Conservation (phyloP, 2,888 invertebrate genomes). For the Cynaeus angustus region DNA sequence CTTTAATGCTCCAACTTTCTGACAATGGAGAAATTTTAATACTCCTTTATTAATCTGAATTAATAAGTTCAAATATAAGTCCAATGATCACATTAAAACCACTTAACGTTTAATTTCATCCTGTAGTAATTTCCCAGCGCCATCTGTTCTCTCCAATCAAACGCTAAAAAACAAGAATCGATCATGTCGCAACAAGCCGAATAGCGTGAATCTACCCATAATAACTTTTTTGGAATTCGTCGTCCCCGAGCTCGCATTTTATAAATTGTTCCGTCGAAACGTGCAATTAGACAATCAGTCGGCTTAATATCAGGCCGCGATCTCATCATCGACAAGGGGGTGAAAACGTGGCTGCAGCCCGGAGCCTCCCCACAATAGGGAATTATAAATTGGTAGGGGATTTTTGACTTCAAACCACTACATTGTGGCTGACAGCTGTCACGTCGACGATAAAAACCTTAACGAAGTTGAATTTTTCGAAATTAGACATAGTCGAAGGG, state of each 20-base stretch:
- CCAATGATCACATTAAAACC: no score
- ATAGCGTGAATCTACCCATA: no score
- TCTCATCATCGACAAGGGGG: conserved; percentile 61
- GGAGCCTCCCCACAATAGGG: conserved; percentile 64
- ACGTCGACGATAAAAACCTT: conserved; percentile 68
- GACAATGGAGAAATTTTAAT: no score
- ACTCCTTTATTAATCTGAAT: no score
- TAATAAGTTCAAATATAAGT: no score
- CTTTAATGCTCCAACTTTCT: no score
- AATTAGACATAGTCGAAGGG: conserved; percentile 55
- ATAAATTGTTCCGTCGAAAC: conserved; percentile 56
- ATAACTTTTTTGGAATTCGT: background rate
- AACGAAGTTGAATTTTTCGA: conserved; percentile 68
- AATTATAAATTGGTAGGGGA: conserved; percentile 70
- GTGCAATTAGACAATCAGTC: conserved; percentile 68
- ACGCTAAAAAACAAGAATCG: no score
- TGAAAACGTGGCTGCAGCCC: conserved; percentile 56
- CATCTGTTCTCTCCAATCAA: no score
- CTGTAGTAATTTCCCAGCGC: no score
- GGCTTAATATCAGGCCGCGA: conserved; percentile 64
- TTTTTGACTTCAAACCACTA: conserved; percentile 71
- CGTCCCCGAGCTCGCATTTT: conserved; percentile 34
- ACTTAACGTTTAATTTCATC: no score
- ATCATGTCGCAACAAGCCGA: no score
- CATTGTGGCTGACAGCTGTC: conserved; percentile 72